Conservation (phyloP, 53 echinoderm and acorn worm genomes). For the Apostichopus leukothele region DNA sequence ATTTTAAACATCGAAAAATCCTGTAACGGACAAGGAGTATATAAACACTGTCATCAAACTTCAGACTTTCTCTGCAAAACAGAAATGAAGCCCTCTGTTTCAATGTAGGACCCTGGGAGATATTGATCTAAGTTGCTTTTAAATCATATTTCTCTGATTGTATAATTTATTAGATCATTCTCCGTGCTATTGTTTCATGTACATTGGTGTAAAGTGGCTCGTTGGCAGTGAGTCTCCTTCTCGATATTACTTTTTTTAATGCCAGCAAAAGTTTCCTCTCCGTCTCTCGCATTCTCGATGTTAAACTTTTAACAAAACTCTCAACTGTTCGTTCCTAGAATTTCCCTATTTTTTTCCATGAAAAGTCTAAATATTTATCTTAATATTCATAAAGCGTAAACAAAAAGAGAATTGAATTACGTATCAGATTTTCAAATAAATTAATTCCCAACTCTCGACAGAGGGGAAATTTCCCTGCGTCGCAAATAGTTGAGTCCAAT, state of each 20-base stretch:
- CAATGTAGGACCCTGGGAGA: background rate
- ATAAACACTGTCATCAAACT: no score
- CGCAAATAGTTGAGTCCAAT: conserved; percentile 23
- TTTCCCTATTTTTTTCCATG: no score
- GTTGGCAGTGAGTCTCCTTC: background rate
- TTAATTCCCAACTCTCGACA: conserved; percentile 1
- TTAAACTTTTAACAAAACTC: background rate
- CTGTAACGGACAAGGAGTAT: no score
- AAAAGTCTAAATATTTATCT: background rate
- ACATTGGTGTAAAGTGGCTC: background rate
- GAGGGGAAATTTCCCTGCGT: background rate
- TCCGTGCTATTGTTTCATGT: background rate
- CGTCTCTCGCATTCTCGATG: background rate
- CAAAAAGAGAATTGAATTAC: conserved; percentile 25
- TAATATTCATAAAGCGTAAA: background rate
- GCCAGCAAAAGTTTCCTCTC: background rate
- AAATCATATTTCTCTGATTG: background rate
- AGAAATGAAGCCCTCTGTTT: no score
- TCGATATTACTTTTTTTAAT: background rate
- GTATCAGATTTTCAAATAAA: conserved; percentile 29
- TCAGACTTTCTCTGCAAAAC: no score
- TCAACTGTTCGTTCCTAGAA: no score
- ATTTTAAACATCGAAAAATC: no score
- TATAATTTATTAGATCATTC: background rate
- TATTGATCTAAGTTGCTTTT: background rate